phyloP scores from a whole-genome alignment of 2,797 vertebrate species.

The Crenuchus spilurus region DNA sequence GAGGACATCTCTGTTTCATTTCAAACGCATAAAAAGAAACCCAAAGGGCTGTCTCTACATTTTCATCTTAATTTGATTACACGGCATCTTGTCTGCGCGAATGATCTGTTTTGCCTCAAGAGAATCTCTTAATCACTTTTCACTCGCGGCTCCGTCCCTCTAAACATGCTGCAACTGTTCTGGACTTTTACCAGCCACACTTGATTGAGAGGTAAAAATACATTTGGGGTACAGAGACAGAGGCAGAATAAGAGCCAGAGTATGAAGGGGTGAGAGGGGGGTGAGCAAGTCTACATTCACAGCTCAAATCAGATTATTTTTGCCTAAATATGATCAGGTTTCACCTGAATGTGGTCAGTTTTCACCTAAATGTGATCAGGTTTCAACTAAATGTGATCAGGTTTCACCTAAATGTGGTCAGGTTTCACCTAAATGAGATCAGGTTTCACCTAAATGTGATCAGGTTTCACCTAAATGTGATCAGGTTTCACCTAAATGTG shows the following conservation, averaged over 20 bases:
- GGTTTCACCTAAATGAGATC: too few relatives aligned
- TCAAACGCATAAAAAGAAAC: constrained; percentile 68
- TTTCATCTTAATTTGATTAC: constrained; percentile 85
- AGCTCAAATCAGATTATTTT: too few relatives aligned
- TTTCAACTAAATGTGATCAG: too few relatives aligned
- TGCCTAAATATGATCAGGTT: too few relatives aligned
- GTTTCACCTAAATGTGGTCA: too few relatives aligned
- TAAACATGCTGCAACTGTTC: constrained; percentile 74
- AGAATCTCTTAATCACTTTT: constrained; percentile 83
- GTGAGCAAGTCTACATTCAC: too few relatives aligned
- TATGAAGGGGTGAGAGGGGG: constrained; percentile 25
- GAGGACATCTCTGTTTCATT: constrained; percentile 69
- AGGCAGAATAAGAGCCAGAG: constrained; percentile 24
- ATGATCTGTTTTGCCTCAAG: constrained; percentile 81
- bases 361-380: too few relatives aligned
- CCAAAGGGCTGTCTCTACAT: constrained; percentile 59
- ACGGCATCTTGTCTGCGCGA: constrained; percentile 75
- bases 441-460: too few relatives aligned
- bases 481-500: too few relatives aligned
- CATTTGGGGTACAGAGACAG: constrained; percentile 73
- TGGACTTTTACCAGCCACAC: constrained; percentile 78
- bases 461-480: too few relatives aligned
- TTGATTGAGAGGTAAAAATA: constrained; percentile 78
- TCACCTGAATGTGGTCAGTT: too few relatives aligned
- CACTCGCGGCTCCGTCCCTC: constrained; percentile 79